Conservation (phyloP, 1,140 invertebrate genomes). For the Drosophila sulfurigaster region DNA sequence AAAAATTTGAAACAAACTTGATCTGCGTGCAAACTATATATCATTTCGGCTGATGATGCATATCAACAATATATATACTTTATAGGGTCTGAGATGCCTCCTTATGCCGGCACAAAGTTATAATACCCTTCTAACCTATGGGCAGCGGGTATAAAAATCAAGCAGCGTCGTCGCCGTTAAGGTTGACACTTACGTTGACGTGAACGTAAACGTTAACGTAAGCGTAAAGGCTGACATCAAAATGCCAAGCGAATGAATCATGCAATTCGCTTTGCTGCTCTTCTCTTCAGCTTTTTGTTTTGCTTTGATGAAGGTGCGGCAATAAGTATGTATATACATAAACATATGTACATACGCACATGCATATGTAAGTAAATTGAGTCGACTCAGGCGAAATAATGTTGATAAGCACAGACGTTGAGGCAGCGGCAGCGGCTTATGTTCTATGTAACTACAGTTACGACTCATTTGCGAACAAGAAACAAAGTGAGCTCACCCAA, state of each 20-base stretch:
- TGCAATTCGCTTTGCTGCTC: conserved; percentile 44
- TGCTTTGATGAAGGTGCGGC: conserved; percentile 53
- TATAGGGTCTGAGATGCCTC: no score
- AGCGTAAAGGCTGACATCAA: conserved; percentile 39
- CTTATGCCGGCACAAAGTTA: no score
- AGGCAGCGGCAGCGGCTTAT: conserved; percentile 22
- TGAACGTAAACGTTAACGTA: conserved; percentile 11
- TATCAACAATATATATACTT: no score
- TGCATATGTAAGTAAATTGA: conserved; percentile 52
- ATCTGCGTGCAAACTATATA: no score
- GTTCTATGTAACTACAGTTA: conserved; percentile 25
- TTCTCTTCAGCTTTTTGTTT: conserved; percentile 40
- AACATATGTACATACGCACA: background rate
- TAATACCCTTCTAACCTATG: no score
- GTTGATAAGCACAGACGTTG: conserved; percentile 67
- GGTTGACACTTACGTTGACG: conserved; percentile 29
- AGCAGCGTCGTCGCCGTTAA: conserved; percentile 19
- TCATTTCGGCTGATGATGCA: no score
- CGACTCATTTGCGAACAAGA: conserved; percentile 2
- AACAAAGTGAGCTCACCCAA: conserved; percentile 10
- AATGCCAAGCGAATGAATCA: conserved; percentile 75
- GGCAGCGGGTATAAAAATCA: background rate
- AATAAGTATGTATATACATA: conserved; percentile 35
- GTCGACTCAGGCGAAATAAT: conserved; percentile 37
- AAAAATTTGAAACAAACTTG: no score